Evolutionary conservation across 2,888 invertebrate species (phyloP).

Genomic region (Amblyteles armatorius): DNA sequence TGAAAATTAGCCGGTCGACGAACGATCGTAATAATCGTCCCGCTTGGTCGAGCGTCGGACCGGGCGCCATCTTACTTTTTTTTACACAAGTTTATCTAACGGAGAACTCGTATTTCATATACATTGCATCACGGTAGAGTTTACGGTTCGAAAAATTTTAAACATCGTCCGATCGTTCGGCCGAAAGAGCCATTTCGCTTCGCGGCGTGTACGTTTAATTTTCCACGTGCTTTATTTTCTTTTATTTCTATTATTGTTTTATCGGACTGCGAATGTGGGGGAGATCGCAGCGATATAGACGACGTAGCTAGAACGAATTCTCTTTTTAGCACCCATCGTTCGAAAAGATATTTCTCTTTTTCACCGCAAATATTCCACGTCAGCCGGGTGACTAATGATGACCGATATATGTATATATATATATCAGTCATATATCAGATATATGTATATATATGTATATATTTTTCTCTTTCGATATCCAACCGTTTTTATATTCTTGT

Average conservation of each 20-base stretch:
- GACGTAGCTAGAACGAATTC: constrained; percentile 6
- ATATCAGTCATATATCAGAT: background rate
- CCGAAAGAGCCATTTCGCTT: background rate
- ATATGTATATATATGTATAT: background rate
- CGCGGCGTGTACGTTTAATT: constrained; percentile 38
- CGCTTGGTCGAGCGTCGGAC: background rate
- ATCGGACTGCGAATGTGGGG: background rate
- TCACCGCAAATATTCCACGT: constrained; percentile 5
- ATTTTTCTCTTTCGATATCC: background rate
- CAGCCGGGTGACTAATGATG: background rate
- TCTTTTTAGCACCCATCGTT: constrained; percentile 2
- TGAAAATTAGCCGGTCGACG: background rate
- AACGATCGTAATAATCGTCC: background rate
- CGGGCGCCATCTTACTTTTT: background rate
- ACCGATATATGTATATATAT: background rate
- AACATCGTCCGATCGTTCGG: background rate
- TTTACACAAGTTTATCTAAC: background rate
- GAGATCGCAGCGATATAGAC: background rate
- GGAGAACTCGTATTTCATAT: background rate
- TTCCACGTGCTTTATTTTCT: constrained; percentile 15
- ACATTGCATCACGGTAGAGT: background rate
- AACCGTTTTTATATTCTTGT: background rate
- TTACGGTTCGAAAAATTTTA: constrained; percentile 40
- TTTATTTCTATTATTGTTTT: constrained; percentile 16
- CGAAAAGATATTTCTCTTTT: background rate